These are phyloP conservation scores for Cryptophagus acutangulus DNA, from an alignment of 2,888 invertebrate genomes.

Conservation along the genomic window DNA sequence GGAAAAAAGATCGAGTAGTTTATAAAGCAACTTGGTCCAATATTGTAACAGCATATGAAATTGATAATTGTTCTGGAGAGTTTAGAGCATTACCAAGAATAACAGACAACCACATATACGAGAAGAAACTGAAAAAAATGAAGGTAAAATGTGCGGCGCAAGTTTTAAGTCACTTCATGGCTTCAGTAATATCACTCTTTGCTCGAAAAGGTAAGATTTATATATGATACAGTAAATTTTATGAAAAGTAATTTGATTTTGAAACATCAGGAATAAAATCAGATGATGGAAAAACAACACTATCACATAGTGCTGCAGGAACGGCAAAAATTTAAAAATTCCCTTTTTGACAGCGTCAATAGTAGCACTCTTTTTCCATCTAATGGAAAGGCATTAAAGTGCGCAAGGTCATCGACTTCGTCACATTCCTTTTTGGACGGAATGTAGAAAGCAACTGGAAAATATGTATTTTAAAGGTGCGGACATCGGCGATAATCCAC, in stretches of 20 bases:
- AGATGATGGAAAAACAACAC: neutral
- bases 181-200: slow-evolving; percentile 9
- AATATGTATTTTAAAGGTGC: slow-evolving; percentile 8
- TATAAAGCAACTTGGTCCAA: neutral
- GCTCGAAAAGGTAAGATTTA: too few relatives aligned
- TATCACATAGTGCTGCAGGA: neutral
- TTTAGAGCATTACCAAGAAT: neutral
- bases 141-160: slow-evolving; percentile 15
- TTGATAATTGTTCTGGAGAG: neutral
- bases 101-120: neutral
- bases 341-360: slow-evolving; percentile 13
- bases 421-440: slow-evolving; percentile 7
- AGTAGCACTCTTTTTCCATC: neutral
- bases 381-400: slow-evolving; percentile 8
- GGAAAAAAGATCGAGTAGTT: neutral
- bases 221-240: too few relatives aligned
- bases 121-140: slow-evolving; percentile 15
- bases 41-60: neutral
- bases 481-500: neutral
- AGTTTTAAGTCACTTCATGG: slow-evolving; percentile 16
- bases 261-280: neutral
- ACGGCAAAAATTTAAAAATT: slow-evolving; percentile 7
- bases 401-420: slow-evolving; percentile 4
- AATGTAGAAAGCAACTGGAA: neutral
- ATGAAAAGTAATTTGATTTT: slow-evolving; percentile 4